These are phyloP conservation scores for Crotalus horridus DNA, from an alignment of 2,113 vertebrate genomes.

Conservation along the genomic window DNA sequence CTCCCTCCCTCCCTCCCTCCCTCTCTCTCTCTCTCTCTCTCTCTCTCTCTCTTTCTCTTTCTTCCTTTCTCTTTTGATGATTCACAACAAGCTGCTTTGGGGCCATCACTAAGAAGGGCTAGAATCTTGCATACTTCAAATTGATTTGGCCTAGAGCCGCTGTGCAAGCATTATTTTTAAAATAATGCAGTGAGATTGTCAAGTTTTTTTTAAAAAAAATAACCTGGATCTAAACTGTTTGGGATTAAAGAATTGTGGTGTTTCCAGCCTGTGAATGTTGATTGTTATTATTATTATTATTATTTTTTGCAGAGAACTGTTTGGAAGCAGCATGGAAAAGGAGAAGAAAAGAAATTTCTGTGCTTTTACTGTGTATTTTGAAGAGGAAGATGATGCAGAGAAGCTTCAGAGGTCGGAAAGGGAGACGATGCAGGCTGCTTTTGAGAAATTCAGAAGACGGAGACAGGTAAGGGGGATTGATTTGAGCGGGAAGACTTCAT, in stretches of 20 bases:
- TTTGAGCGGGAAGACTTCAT: not conserved
- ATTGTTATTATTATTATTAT: not conserved
- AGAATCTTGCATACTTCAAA: not conserved
- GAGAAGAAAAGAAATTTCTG: not conserved
- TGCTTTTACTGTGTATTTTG: conserved; percentile 5
- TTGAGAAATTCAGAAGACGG: conserved; percentile 27
- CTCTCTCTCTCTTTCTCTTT: no score
- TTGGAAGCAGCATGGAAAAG: not conserved
- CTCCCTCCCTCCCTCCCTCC: no score
- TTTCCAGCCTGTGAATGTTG: not conserved
- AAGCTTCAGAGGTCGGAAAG: not conserved
- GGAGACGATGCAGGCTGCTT: not conserved
- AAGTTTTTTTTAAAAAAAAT: not conserved
- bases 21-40: no score
- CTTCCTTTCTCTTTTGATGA: not conserved
- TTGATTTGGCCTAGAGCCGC: not conserved
- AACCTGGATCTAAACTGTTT: not conserved
- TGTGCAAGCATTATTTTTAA: not conserved
- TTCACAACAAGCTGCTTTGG: not conserved
- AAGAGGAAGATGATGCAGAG: not conserved
- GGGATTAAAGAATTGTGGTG: not conserved
- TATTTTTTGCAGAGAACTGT: not conserved
- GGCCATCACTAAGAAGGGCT: not conserved
- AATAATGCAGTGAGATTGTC: not conserved
- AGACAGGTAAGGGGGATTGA: conserved; percentile 8